Percentiles rank a stretch among this genome's conserved stretches.
These are phyloP conservation scores for rabbit (Oryctolagus cuniculus) DNA, from an alignment of 2,113 vertebrate species.

Conservation along the genomic window DNA sequence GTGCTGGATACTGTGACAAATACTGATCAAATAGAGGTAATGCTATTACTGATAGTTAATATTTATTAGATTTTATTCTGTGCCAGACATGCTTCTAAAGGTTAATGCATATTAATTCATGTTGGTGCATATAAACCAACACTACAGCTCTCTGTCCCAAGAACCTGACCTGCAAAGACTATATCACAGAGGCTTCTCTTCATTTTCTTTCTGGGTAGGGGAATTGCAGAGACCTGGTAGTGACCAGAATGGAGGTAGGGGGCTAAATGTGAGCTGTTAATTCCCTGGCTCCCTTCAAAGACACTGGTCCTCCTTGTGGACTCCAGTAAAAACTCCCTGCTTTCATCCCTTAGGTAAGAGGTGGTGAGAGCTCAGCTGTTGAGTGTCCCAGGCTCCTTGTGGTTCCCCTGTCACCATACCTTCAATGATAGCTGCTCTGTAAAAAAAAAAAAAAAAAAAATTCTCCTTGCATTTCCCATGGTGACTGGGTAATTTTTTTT, in stretches of 20 bases:
- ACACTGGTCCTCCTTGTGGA: neutral
- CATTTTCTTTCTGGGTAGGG: neutral
- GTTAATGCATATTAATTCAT: neutral
- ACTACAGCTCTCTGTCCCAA: neutral
- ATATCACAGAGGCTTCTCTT: neutral
- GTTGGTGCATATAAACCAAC: neutral
- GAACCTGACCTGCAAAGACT: neutral
- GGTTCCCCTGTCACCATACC: neutral
- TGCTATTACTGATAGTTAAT: neutral
- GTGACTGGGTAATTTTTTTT: neutral
- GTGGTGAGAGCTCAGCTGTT: neutral
- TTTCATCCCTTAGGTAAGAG: neutral
- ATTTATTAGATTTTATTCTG: neutral
- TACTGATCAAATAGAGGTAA: neutral
- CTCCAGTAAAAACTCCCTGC: neutral
- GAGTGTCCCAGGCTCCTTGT: neutral
- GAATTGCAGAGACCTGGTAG: neutral
- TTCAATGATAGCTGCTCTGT: neutral
- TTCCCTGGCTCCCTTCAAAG: neutral
- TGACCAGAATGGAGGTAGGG: neutral
- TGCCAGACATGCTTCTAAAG: neutral
- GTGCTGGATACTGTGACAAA: neutral
- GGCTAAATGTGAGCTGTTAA: neutral
- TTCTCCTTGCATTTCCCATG: neutral
- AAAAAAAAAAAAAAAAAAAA: neutral